Conservation (phyloP, 1,140 invertebrate genomes). For the Latrodectus geometricus region DNA sequence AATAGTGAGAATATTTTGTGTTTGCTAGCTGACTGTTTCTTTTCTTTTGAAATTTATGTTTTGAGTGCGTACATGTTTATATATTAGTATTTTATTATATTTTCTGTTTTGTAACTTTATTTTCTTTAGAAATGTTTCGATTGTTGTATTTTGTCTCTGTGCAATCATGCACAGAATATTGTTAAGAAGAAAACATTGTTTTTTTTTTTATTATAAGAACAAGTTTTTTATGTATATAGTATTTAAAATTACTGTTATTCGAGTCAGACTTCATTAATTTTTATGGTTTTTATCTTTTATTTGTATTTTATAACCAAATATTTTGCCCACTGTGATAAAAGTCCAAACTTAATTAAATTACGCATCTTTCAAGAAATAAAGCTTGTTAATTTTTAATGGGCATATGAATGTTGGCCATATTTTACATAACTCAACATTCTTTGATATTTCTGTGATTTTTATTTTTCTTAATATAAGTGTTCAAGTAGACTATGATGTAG, state of each 20-base stretch:
- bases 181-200: neutral
- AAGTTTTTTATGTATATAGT: neutral
- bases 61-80: too few species aligned
- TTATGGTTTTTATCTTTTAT: constrained; percentile 4
- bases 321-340: constrained; percentile 49
- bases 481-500: neutral
- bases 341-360: neutral
- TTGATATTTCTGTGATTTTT: constrained; percentile 25
- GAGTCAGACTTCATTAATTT: constrained; percentile 2
- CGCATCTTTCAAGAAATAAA: neutral
- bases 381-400: neutral
- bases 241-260: constrained; percentile 12
- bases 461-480: constrained; percentile 1
- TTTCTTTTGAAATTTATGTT: too few species aligned
- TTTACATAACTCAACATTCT: constrained; percentile 32
- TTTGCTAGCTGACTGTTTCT: too few species aligned
- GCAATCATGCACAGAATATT: too few species aligned
- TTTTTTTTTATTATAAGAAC: neutral
- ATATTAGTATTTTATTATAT: too few species aligned
- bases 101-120: too few species aligned
- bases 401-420: constrained; percentile 24
- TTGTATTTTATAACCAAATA: constrained; percentile 20
- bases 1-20: too few species aligned
- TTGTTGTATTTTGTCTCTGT: too few species aligned
- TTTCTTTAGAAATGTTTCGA: too few species aligned